phyloP scores from a whole-genome alignment of 2,113 vertebrate species.

The Eurystomus gularis region DNA sequence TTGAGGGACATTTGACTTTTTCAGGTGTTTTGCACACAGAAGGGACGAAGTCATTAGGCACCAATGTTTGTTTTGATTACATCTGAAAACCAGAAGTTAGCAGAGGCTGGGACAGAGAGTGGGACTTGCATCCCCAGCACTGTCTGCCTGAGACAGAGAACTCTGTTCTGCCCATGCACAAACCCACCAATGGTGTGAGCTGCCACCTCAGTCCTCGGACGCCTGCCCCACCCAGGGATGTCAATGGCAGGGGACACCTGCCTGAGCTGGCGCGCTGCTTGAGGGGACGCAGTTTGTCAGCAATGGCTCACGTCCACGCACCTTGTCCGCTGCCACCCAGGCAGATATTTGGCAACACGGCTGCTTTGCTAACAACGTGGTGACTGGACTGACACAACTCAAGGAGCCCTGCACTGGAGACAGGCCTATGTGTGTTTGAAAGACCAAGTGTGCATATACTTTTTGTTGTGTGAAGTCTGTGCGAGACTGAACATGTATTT shows the following conservation, averaged over 20 bases:
- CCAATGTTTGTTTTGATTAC: neutral
- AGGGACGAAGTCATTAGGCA: neutral
- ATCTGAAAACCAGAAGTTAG: neutral
- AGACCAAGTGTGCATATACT: neutral
- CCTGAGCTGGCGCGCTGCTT: neutral
- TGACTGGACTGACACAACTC: neutral
- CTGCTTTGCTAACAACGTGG: neutral
- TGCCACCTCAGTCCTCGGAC: accelerated
- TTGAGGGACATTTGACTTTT: neutral
- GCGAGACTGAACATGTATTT: neutral
- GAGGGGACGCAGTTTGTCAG: neutral
- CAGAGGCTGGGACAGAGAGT: neutral
- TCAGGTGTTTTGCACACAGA: neutral
- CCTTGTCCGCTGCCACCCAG: neutral
- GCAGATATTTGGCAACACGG: neutral
- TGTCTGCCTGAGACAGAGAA: neutral
- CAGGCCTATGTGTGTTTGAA: neutral
- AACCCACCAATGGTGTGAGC: accelerated
- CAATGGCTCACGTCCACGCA: accelerated
- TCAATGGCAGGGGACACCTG: accelerated
- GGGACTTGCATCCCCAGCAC: neutral
- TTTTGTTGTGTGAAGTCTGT: neutral
- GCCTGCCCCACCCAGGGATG: neutral
- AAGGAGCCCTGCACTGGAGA: neutral
- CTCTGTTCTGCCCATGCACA: neutral